Conservation (phyloP, 64 coral and sea anemone genomes). For the Actinia equina region DNA sequence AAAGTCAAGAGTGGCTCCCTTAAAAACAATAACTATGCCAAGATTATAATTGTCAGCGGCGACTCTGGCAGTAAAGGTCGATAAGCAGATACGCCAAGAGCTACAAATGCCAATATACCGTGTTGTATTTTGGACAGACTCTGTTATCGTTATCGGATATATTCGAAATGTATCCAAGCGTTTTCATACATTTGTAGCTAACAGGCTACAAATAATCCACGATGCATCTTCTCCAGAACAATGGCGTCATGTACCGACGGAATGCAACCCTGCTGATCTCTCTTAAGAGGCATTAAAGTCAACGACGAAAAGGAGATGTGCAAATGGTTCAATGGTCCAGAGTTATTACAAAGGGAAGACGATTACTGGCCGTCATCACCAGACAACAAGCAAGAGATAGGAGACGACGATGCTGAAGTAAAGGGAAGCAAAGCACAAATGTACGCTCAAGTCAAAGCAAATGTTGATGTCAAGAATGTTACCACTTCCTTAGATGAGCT, state of each 20-base stretch:
- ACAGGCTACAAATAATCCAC: conserved; percentile 17
- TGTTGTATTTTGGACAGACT: conserved; percentile 34
- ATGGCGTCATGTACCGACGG: conserved; percentile 32
- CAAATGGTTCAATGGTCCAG: conserved; percentile 27
- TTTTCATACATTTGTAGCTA: conserved; percentile 27
- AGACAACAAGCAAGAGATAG: conserved; percentile 7
- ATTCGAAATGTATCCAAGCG: conserved; percentile 4
- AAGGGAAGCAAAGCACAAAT: conserved; percentile 4
- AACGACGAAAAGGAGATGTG: neutral
- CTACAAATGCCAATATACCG: neutral
- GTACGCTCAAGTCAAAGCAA: neutral
- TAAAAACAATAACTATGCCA: conserved; percentile 38
- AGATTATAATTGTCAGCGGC: conserved; percentile 24
- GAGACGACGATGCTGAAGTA: conserved; percentile 8
- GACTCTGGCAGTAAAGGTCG: conserved; percentile 9
- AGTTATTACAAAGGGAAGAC: neutral
- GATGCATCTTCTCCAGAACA: conserved; percentile 30
- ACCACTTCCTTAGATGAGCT: neutral
- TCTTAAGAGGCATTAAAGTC: conserved; percentile 29
- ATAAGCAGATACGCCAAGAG: conserved; percentile 13
- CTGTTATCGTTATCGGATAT: neutral
- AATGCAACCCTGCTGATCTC: conserved; percentile 34
- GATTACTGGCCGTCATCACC: conserved; percentile 13
- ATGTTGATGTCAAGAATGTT: neutral
- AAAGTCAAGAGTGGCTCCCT: conserved; percentile 47